These are phyloP conservation scores for Hippolais icterina DNA, from an alignment of 2,113 vertebrate species.

Conservation along the genomic window DNA sequence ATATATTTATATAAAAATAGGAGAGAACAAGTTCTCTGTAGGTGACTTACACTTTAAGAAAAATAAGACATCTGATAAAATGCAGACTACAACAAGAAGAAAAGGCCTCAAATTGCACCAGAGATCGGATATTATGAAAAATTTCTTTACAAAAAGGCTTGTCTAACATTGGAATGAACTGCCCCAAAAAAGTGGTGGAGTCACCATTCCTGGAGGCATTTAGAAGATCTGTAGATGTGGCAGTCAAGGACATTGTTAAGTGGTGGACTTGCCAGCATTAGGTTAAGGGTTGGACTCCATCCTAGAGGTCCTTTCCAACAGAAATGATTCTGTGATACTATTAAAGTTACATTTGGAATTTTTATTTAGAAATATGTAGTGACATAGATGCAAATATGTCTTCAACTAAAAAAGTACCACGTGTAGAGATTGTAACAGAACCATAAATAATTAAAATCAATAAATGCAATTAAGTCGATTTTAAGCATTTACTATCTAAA, in stretches of 20 bases:
- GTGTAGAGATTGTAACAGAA: background rate
- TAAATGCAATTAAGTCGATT: background rate
- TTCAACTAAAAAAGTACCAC: background rate
- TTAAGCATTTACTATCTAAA: background rate
- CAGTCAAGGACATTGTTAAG: background rate
- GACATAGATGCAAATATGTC: background rate
- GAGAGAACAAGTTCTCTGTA: background rate
- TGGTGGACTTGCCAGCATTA: background rate
- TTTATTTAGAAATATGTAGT: background rate
- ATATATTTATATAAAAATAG: background rate
- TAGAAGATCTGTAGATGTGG: background rate
- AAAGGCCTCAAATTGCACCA: background rate
- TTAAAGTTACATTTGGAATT: background rate
- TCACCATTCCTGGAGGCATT: background rate
- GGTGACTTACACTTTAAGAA: background rate
- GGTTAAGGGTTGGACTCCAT: background rate
- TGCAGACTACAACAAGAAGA: background rate
- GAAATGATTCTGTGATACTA: background rate
- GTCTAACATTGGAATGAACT: background rate
- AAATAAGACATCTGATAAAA: background rate
- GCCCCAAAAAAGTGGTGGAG: background rate
- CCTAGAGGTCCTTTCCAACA: background rate
- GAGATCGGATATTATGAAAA: background rate
- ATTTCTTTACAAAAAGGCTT: background rate
- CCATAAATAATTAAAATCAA: background rate